These are phyloP conservation scores for Peromyscus melanophrys DNA, from an alignment of 2,797 vertebrate genomes.

Conservation along the genomic window DNA sequence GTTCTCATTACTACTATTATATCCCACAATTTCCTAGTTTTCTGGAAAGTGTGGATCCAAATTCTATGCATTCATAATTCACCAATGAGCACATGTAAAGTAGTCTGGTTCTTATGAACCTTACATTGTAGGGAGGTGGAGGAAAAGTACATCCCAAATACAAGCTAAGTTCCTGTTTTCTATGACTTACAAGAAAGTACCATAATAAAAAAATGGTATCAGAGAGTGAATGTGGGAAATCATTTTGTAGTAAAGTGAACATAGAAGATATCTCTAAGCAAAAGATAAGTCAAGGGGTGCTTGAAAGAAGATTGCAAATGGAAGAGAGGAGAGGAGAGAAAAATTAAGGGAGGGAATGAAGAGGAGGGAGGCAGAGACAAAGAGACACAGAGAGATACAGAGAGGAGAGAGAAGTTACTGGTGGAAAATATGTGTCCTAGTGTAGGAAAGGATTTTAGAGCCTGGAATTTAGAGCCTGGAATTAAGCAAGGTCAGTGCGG, in stretches of 20 bases:
- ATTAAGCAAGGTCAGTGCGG: background rate
- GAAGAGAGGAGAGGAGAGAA: background rate
- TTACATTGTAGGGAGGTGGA: background rate
- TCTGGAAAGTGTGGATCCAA: background rate
- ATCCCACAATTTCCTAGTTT: background rate
- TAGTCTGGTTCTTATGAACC: background rate
- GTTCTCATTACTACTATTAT: background rate
- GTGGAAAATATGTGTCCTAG: background rate
- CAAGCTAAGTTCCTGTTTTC: constrained; percentile 10
- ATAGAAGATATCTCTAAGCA: background rate
- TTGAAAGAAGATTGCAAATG: background rate
- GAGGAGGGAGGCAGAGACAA: background rate
- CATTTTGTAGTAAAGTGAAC: background rate
- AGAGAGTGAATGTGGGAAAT: background rate
- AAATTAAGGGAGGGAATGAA: background rate
- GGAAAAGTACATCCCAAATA: background rate
- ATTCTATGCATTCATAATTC: background rate
- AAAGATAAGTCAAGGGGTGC: background rate
- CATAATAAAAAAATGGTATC: background rate
- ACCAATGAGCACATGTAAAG: constrained; percentile 12
- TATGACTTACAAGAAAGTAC: background rate
- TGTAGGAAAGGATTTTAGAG: background rate
- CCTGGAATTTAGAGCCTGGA: background rate
- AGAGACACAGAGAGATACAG: background rate
- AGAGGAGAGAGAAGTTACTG: background rate